phyloP scores from a whole-genome alignment of 2,113 vertebrate genomes.

The Syrmaticus mikado region DNA sequence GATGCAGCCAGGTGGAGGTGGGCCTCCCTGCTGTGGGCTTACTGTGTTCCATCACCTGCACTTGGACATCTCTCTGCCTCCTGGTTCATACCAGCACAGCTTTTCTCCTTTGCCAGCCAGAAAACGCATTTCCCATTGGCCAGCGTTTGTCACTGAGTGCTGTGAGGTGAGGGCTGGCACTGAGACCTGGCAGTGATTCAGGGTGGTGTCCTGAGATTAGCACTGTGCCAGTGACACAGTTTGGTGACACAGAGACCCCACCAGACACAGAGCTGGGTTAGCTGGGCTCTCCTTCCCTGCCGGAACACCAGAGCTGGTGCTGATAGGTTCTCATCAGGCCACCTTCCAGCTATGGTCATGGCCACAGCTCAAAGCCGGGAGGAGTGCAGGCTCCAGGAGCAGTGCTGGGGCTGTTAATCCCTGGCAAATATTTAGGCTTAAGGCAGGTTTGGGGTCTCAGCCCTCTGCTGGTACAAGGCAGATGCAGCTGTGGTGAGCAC shows the following conservation, averaged over 20 bases:
- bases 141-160: too few relatives aligned
- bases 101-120: background rate
- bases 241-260: background rate
- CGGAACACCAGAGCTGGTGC: background rate
- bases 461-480: background rate
- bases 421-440: background rate
- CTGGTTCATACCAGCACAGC: background rate
- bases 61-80: background rate
- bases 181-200: background rate
- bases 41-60: background rate
- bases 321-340: accelerated
- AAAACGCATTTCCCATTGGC: accelerated
- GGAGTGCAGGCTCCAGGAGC: accelerated
- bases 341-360: background rate
- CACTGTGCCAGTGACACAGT: background rate
- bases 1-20: background rate
- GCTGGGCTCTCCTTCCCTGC: background rate
- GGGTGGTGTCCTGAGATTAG: background rate
- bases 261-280: background rate
- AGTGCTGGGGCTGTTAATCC: background rate
- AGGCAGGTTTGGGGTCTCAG: background rate
- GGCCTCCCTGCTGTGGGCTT: background rate
- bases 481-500: background rate
- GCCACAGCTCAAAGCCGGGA: background rate
- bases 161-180: too few relatives aligned